Base-by-base conservation (phyloP, 2,888 invertebrate species). In the Hemaris fuciformis region DNA sequence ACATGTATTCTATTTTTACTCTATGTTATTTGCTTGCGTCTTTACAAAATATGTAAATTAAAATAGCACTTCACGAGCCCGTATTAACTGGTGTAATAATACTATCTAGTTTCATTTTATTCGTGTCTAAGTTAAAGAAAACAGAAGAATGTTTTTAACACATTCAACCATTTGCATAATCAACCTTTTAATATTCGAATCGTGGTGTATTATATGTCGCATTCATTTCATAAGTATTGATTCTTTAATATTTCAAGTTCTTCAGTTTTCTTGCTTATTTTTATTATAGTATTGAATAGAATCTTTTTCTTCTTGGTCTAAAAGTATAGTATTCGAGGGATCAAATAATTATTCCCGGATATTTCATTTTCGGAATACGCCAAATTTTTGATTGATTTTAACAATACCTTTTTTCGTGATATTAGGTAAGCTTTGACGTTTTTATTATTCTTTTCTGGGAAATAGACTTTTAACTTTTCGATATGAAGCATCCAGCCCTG, bases 31-130 rank as follows among this genome's bases (percentile, higher is more conserved):
- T 10, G 18, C 8, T 53, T 53, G 10, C 18, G 15, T 31, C 53
- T 53, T 31, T 18, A 31, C 31, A 31, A 18, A 38, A n/a, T 38
- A 53, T 53, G 53, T 53, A 53, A 53, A 53, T 53, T 53, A 31
- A 53, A 18, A 18, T 27, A 27, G 31, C 18, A 4, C 3, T 20
- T 27, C 8, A 4, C 18, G 4, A 48, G n/a, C 18, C 27, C 15
- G 53, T 10, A 27, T 27, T 4, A 18, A 18, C 60, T 41, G 25
- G 53, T 53, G 18, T 53, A 53, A 53, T 53, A 53, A 31, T 27
- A 15, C 31, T 53, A 53, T 53, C 53, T 10, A 31, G 31, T 53
- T 53, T 53, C 31, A 53, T 31, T 53, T 53, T 53, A 53, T 53
- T 31, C 31, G 27, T 31, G 31, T 18, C 18, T 31, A 18, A 18